Evolutionary conservation across 1,140 invertebrate genomes (phyloP), one percentile per base, ranked within the genome.

Genomic region (Sarcophaga bullata): DNA sequence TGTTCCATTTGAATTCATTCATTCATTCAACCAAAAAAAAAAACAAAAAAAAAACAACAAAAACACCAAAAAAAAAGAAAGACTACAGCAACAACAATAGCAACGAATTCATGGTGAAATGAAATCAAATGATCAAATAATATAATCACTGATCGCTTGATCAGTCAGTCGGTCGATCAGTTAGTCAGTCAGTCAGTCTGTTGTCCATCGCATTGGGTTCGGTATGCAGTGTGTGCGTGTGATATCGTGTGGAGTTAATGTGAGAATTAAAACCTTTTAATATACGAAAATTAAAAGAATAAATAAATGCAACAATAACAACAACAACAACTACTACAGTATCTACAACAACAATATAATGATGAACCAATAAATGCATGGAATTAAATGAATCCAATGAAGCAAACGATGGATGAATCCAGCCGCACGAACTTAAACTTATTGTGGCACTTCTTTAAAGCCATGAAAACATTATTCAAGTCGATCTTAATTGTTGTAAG

Each of bases 231-330:
- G 54, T 62, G n/a, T 81, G 80, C 58, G 54, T 84, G 85, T 86
- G 86, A 87, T 87, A 88, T 88, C 87, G 87, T 88, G 87, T 88
- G 87, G 87, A 88, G 87, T 88, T 88, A 88, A 88, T 88, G 87
- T 81, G 87, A 88, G 87, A 87, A 88, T 88, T 88, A 88, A 88
- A 88, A 88, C 87, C 87, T 88, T 88, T 88, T 88, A 88, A 88
- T 88, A 48, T 52, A 78, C 50, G 48, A 48, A 78, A 78, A 78
- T 50, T 78, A 78, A 50, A 78, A 49, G 50, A 78, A n/a, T 9
- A 78, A 50, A 52, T 49, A 15, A 48, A 49, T 17, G 47, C 11
- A 76, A 17, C 47, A 76, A 19, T 15, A 76, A 47, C 73, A 75
- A 15, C 11, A 62, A 68, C n/a, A 68, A 4, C 88, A 87, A 87